Percentiles rank a stretch among this genome's conserved stretches.
Conservation (phyloP, 2,113 vertebrate species). For the Brachyistius frenatus region DNA sequence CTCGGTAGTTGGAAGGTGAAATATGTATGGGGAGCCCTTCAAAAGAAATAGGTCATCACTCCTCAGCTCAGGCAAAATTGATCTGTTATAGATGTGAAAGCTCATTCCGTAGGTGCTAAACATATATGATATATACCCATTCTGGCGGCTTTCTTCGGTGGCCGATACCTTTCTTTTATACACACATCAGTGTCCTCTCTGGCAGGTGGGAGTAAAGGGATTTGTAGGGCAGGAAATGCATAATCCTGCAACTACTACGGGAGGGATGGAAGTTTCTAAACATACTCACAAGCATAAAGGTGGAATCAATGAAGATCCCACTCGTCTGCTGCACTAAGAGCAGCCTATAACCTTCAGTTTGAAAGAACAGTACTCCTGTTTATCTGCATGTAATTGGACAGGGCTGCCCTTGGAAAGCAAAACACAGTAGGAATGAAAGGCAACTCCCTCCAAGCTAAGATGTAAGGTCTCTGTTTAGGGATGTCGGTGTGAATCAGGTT, state of each 20-base stretch:
- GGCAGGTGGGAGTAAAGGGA: conserved; percentile 59
- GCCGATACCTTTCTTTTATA: conserved; percentile 60
- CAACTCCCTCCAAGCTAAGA: conserved; percentile 20
- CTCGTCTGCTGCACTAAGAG: conserved; percentile 21
- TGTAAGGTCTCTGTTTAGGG: conserved; percentile 36
- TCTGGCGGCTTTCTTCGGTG: conserved; percentile 36
- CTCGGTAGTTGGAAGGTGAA: conserved; percentile 48
- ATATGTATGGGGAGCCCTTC: conserved; percentile 64
- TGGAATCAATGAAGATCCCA: conserved; percentile 57
- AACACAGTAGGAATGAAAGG: conserved; percentile 24
- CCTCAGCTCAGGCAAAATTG: conserved; percentile 57
- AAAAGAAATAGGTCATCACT: conserved; percentile 66
- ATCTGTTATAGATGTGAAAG: conserved; percentile 65
- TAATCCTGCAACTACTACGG: conserved; percentile 41
- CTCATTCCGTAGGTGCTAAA: conserved; percentile 49
- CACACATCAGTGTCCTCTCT: conserved; percentile 57
- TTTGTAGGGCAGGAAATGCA: conserved; percentile 48
- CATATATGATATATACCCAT: conserved; percentile 48
- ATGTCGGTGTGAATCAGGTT: conserved; percentile 50
- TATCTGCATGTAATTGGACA: conserved; percentile 45
- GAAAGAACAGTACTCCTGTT: conserved; percentile 23
- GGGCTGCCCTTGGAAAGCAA: conserved; percentile 12
- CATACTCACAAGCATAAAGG: conserved; percentile 29
- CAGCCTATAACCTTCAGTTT: conserved; percentile 34
- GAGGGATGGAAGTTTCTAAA: conserved; percentile 49